phyloP scores from a whole-genome alignment of 2,888 invertebrate species.

The Sphecodes monilicornis region DNA sequence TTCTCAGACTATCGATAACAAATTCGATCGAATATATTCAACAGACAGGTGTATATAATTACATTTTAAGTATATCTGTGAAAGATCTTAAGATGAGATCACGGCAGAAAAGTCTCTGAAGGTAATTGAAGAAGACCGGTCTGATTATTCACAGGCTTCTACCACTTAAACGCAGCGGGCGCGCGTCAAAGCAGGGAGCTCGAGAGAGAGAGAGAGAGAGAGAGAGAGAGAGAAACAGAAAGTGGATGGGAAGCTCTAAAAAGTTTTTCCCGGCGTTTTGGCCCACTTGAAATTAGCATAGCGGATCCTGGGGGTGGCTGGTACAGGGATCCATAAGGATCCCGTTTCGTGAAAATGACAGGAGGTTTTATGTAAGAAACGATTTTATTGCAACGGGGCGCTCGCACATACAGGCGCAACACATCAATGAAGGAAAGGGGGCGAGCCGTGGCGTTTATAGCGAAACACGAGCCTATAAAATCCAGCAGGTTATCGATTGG shows the following conservation, averaged over 20 bases:
- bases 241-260: background rate
- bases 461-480: slow-evolving; percentile 75
- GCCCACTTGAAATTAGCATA: slow-evolving; percentile 5
- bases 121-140: background rate
- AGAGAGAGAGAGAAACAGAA: background rate
- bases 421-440: background rate
- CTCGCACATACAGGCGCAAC: background rate
- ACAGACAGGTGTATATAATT: no score
- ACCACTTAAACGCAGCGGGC: slow-evolving; percentile 29
- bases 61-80: no score
- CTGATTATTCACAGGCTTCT: slow-evolving; percentile 21
- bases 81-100: no score
- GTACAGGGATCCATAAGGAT: background rate
- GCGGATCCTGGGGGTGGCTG: background rate
- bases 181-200: background rate
- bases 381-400: slow-evolving; percentile 31
- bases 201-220: background rate
- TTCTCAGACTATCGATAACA: no score
- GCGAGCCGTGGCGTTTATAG: slow-evolving; percentile 51
- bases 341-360: slow-evolving; percentile 14
- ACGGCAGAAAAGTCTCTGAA: no score
- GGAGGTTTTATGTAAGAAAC: slow-evolving; percentile 27
- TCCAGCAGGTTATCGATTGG: slow-evolving; percentile 81
- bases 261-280: background rate
- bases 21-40: no score